Evolutionary conservation across 2,888 invertebrate species (phyloP), one percentile per base, ranked within the genome.

Genomic region (Drosophila pseudotalamancana): DNA sequence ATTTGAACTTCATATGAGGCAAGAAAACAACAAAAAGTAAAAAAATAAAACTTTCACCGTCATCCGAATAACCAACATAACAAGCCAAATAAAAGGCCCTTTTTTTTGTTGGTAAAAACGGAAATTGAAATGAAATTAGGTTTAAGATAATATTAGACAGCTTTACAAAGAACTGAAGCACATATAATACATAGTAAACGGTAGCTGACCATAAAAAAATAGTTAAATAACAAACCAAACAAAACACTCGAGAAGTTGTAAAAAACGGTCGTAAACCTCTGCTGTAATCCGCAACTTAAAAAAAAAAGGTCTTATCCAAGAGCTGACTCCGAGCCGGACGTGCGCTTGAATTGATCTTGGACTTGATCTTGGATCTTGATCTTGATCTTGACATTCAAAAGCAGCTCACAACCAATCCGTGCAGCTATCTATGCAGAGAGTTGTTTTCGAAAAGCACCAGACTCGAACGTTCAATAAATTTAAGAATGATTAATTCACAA

Each of bases 311-410:
- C 37, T 42, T 31, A 14, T 14, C 21, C 40, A 16, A 19, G 29
- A 21, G 19, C 14, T 21, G 45, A 31, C 4, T 14, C 18, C 49
- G 53, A 56, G 45, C 34, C 63, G 64, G 59, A 63, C 70, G 51
- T 69, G 64, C 39, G 32, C 40, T 45, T 25, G 18, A 46, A 11
- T 11, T 53, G 34, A 21, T 46, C 43, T 53, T 66, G 32, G 37
- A 61, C 71, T 77, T 82, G 86, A 65, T 80, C 82, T 51, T 62
- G 66, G 66, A 56, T 80, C 82, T 48, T 62, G 65, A 72, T 69
- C 79, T 87, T 86, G 88, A 87, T 80, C 87, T 87, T 88, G 87
- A 72, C 66, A 78, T 76, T 77, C 51, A 68, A 74, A 65, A 50
- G 16, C 32, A 49, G 37, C 27, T 43, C 8, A 25, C 16, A 42